Percentiles rank a stretch among this genome's conserved stretches.
These are phyloP conservation scores for Caloenas nicobarica DNA, from an alignment of 2,113 vertebrate genomes.

Conservation along the genomic window DNA sequence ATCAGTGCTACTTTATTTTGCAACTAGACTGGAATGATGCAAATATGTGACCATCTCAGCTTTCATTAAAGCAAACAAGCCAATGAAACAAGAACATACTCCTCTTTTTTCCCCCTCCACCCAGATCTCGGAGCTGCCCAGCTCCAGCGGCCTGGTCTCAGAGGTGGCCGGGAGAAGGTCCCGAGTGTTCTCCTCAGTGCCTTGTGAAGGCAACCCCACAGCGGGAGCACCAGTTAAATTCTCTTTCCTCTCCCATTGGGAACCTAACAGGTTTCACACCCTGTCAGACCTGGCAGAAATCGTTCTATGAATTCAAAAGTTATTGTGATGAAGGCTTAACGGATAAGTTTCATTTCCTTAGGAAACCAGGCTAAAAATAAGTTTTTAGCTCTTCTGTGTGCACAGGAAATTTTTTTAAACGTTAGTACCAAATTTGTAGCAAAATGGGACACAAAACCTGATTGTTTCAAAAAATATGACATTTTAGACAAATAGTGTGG, in stretches of 20 bases:
- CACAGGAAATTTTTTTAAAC: not conserved
- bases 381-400: not conserved
- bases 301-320: constrained; percentile 27
- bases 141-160: not conserved
- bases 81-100: not conserved
- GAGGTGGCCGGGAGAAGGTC: not conserved
- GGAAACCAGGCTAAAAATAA: constrained; percentile 64
- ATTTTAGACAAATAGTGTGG: not conserved
- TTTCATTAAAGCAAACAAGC: not conserved
- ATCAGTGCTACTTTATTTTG: not conserved
- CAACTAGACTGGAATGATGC: not conserved
- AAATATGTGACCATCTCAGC: not conserved
- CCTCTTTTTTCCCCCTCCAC: not conserved
- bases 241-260: not conserved
- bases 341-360: constrained; percentile 69
- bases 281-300: constrained; percentile 46
- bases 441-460: not conserved
- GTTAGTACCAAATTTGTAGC: not conserved
- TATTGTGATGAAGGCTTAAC: constrained; percentile 43
- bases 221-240: not conserved
- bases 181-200: not conserved
- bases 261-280: not conserved
- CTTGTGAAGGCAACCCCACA: not conserved
- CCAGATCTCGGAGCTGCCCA: not conserved
- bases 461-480: not conserved